Evolutionary conservation across 2,888 invertebrate genomes (phyloP).

Genomic region (Mimachlamys varia): DNA sequence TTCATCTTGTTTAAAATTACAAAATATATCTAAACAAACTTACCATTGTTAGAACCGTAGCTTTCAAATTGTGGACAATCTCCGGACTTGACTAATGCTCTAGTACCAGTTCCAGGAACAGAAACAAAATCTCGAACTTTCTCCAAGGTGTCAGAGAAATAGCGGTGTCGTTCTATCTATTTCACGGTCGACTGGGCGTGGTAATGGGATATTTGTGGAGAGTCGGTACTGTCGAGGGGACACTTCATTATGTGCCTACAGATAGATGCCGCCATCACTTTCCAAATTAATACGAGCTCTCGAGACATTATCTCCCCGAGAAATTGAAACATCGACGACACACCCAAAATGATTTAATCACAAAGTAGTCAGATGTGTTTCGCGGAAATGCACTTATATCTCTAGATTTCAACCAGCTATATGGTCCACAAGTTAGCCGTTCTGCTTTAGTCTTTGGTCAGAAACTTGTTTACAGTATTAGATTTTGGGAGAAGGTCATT

Average conservation of each 20-base stretch:
- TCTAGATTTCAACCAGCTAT: background rate
- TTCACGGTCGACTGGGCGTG: background rate
- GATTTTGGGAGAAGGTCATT: too few species aligned
- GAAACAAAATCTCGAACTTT: background rate
- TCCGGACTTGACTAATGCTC: background rate
- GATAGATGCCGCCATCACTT: background rate
- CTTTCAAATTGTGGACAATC: too few species aligned
- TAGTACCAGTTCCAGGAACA: background rate
- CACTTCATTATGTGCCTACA: background rate
- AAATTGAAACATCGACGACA: constrained; percentile 31
- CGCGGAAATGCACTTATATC: background rate
- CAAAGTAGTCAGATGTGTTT: background rate
- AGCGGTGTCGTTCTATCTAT: background rate
- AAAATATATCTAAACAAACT: background rate
- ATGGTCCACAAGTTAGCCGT: too few species aligned
- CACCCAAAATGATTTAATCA: constrained; percentile 24
- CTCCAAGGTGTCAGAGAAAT: background rate
- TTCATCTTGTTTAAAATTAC: background rate
- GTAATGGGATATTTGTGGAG: background rate
- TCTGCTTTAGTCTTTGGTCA: too few species aligned
- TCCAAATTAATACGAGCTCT: constrained; percentile 1
- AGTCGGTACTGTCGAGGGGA: background rate
- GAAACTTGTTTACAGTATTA: too few species aligned
- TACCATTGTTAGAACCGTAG: background rate
- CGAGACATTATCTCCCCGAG: constrained; percentile 11